Conservation (phyloP, 2,888 invertebrate species). For the Eupithecia subumbrata region DNA sequence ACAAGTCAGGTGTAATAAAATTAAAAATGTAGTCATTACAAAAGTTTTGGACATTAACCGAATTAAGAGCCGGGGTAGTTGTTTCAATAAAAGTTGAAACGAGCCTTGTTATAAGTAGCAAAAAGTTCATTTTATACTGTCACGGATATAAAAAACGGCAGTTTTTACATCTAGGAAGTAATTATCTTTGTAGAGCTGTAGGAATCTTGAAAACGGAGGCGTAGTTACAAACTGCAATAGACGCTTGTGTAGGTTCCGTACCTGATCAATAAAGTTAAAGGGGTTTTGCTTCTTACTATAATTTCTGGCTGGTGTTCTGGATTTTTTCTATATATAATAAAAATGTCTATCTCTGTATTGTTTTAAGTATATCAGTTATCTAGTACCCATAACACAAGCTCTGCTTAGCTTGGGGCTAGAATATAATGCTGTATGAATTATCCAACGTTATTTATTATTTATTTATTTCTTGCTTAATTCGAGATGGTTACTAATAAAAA, state of each 20-base stretch:
- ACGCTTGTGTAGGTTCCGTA: background rate
- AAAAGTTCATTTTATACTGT: constrained; percentile 52
- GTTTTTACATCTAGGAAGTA: constrained; percentile 72
- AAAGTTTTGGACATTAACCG: constrained; percentile 8
- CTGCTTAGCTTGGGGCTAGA: too few relatives aligned
- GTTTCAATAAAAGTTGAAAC: constrained; percentile 15
- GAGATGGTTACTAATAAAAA: too few relatives aligned
- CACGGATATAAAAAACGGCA: constrained; percentile 56
- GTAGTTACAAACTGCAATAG: constrained; percentile 43
- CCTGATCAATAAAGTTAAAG: background rate
- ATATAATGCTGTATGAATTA: too few relatives aligned
- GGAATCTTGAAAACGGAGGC: constrained; percentile 59
- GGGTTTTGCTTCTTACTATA: too few relatives aligned
- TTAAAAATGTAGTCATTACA: constrained; percentile 13
- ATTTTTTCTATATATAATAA: too few relatives aligned
- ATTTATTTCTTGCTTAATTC: too few relatives aligned
- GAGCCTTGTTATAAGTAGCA: constrained; percentile 46
- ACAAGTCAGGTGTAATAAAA: background rate
- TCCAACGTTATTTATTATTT: too few relatives aligned
- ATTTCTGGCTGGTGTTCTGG: too few relatives aligned
- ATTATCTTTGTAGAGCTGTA: constrained; percentile 69
- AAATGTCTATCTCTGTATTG: too few relatives aligned
- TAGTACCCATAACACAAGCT: too few relatives aligned
- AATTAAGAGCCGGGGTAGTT: constrained; percentile 10
- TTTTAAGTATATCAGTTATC: too few relatives aligned